Evolutionary conservation across 2,797 vertebrate species (phyloP).

Genomic region (Naso thynnoides): DNA sequence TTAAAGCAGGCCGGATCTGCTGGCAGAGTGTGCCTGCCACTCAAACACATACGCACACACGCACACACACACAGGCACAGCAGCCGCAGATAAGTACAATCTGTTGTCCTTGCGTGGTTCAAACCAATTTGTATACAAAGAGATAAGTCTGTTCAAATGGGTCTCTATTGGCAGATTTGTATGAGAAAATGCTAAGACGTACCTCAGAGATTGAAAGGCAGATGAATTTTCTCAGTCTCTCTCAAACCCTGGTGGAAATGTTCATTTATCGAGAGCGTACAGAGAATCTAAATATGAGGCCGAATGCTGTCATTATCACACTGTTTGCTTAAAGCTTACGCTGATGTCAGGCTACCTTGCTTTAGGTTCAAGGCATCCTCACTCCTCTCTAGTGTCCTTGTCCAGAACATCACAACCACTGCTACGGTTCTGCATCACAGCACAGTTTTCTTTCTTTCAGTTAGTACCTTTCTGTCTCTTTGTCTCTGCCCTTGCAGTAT

Average conservation of each 20-base stretch:
- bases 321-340: background rate
- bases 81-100: conserved; percentile 52
- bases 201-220: conserved; percentile 42
- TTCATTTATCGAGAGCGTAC: conserved; percentile 10
- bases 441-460: background rate
- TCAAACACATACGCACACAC: conserved; percentile 53
- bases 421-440: background rate
- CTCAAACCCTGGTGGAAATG: conserved; percentile 17
- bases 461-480: background rate
- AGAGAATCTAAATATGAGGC: conserved; percentile 21
- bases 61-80: conserved; percentile 45
- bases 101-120: conserved; percentile 52
- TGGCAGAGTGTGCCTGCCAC: conserved; percentile 55
- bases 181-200: background rate
- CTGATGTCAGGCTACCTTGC: background rate
- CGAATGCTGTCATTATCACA: background rate
- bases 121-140: conserved; percentile 65
- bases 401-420: background rate
- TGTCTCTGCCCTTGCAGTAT: too few relatives aligned
- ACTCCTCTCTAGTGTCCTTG: background rate
- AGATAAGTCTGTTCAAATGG: conserved; percentile 59
- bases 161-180: conserved; percentile 40
- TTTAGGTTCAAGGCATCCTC: conserved; percentile 5
- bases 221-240: conserved; percentile 27
- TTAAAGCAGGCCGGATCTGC: conserved; percentile 60